Base-by-base conservation (phyloP, 1,140 invertebrate species). In the Xylocopa sonorina region DNA sequence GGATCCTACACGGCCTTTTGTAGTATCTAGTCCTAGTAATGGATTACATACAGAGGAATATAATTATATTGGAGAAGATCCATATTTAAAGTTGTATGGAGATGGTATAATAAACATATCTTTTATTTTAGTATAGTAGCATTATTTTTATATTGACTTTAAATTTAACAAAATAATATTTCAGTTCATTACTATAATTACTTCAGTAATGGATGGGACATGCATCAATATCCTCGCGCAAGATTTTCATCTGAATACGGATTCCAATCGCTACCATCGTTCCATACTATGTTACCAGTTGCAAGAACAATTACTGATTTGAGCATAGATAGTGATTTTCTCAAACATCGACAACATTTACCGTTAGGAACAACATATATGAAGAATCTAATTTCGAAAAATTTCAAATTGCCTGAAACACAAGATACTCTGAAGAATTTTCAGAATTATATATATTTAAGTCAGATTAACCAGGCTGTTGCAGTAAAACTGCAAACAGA, bases 241-340 rank as follows among this genome's bases (percentile, higher is more conserved):
- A 94, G 98, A 81, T 99, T 99, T 92, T 95, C 96, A 24, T 99
- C 98, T 0, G 99, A 99, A 92, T 99, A 99, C 90, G 99, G 99
- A 16, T 96, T 98, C 82, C 98, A 99, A 91, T 97, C 98, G 5
- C 93, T 97, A 51, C 98, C 98, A 0, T 95, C 95, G 7, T 90
- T 95, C 18, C 90, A 93, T 38, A 95, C 96, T 4, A 92, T 96
- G 85, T 86, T 81, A 77, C 94, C 94, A 27, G 95, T 94, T 0
- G 94, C 94, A 2, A 87, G 93, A 38, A 89, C 90, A 21, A 18
- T 48, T 46, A 90, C 93, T 43, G 96, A 98, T 90, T 94, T 96
- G 68, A 87, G 88, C 34, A 91, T 95, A 34, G 87, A 92, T 6
- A 96, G 95, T 67, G 81, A 94, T 1, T 95, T 96, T 55, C 93